Evolutionary conservation across 2,113 vertebrate species (phyloP).

Genomic region (Chionodraco myersi): DNA sequence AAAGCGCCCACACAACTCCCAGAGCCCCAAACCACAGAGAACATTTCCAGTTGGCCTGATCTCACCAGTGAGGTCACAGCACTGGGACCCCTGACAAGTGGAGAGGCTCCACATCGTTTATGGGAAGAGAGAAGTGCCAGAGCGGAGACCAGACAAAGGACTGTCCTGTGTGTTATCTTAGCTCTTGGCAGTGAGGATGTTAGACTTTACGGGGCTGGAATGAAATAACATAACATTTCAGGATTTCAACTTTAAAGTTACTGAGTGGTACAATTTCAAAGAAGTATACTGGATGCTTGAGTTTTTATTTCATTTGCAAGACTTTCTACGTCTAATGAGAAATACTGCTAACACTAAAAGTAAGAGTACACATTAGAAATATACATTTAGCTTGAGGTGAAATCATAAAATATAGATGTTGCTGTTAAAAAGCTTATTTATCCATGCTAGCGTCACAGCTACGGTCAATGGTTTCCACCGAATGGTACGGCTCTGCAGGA

Average conservation of each 20-base stretch:
- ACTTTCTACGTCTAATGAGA: background rate
- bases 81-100: conserved; percentile 72
- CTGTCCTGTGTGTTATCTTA: conserved; percentile 47
- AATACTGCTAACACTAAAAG: background rate
- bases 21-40: conserved; percentile 72
- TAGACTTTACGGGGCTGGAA: background rate
- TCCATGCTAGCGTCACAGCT: background rate
- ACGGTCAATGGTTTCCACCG: too few species aligned
- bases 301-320: background rate
- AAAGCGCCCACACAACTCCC: conserved; percentile 78
- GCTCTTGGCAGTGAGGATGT: conserved; percentile 6
- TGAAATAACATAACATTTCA: conserved; percentile 10
- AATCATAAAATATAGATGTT: background rate
- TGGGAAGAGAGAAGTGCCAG: conserved; percentile 56
- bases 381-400: background rate
- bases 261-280: background rate
- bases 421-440: background rate
- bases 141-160: conserved; percentile 62
- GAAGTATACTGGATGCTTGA: too few species aligned
- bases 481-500: too few species aligned
- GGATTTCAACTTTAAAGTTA: background rate
- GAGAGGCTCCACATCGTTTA: conserved; percentile 62
- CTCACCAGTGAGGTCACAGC: conserved; percentile 79
- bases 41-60: conserved; percentile 82
- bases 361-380: background rate